Base-by-base conservation (phyloP, 53 echinoderm and acorn worm species). In the Echinarachnius parma region DNA sequence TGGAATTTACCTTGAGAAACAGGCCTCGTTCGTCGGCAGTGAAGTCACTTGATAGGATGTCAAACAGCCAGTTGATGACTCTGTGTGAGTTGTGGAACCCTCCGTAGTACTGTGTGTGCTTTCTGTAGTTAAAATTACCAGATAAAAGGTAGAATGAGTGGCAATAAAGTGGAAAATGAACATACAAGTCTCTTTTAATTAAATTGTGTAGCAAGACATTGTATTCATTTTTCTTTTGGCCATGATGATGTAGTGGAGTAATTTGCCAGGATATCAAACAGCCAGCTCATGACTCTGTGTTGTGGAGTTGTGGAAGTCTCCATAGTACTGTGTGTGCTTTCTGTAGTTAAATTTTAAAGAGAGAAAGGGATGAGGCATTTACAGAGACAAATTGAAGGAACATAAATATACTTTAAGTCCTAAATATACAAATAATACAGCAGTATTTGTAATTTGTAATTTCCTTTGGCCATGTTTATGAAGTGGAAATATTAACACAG, bases 11-110 rank as follows among this genome's bases (percentile, higher is more conserved):
- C 96, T 91, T 96, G 25, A 96, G 85, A 27, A 96, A 96, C 9
- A 68, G 90, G 0, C 82, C 91, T 36, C 87, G 76, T 61, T 95
- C 96, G n/a, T 82, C 53, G 3, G 47, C 45, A 10, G 62, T 91
- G 77, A 96, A 96, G 62, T 95, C 96, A 59, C 82, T 81, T 9
- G 66, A 53, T 1, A 98, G 77, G 44, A 91, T 61, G 32, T 98
- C 98, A 91, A 91, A 98, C 62, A 98, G 76, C 98, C 98, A 98
- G 34, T 87, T 91, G 85, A 98, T 82, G 27, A 98, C 98, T 9
- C 91, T 67, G 48, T 98, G 98, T 4, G 87, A 87, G 31, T 87
- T 91, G 60, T 98, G 98, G 42, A 98, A 98, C 1, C 98, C 98
- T 58, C 98, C 98, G 46, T 98, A 98, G 81, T 98, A 98, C 69